Evolutionary conservation across 2,113 vertebrate genomes (phyloP).

Genomic region (Ictalurus furcatus): DNA sequence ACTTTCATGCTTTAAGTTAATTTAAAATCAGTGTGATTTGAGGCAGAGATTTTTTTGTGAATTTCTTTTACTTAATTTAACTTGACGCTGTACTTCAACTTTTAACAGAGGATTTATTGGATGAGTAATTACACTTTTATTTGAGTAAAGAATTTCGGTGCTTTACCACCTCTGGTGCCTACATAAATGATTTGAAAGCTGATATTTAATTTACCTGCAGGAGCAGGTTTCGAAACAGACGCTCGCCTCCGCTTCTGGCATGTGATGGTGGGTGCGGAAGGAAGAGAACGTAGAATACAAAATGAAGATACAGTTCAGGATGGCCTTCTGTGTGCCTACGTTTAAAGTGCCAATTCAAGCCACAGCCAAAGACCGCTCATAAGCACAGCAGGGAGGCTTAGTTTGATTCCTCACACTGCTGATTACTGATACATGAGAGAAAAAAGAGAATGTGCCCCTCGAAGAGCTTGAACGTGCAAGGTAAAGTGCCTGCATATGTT

Average conservation of each 20-base stretch:
- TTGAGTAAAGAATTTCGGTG: neutral
- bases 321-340: slow-evolving; percentile 56
- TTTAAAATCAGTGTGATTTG: neutral
- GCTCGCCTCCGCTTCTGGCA: slow-evolving; percentile 29
- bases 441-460: neutral
- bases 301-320: slow-evolving; percentile 68
- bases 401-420: slow-evolving; percentile 47
- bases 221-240: slow-evolving; percentile 26
- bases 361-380: slow-evolving; percentile 46
- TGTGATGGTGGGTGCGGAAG: slow-evolving; percentile 53
- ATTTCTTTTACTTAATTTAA: neutral
- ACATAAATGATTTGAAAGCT: neutral
- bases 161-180: neutral
- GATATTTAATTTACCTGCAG: slow-evolving; percentile 23
- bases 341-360: slow-evolving; percentile 63
- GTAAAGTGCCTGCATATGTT: slow-evolving; percentile 33
- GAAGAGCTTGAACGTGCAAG: slow-evolving; percentile 5
- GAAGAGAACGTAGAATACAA: slow-evolving; percentile 61
- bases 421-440: slow-evolving; percentile 35
- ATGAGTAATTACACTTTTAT: slow-evolving; percentile 5
- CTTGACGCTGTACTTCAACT: neutral
- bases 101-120: neutral
- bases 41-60: neutral
- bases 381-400: slow-evolving; percentile 55
- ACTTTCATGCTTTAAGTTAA: neutral